Evolutionary conservation across 2,113 vertebrate genomes (phyloP).

Genomic region (Nibea coibor): DNA sequence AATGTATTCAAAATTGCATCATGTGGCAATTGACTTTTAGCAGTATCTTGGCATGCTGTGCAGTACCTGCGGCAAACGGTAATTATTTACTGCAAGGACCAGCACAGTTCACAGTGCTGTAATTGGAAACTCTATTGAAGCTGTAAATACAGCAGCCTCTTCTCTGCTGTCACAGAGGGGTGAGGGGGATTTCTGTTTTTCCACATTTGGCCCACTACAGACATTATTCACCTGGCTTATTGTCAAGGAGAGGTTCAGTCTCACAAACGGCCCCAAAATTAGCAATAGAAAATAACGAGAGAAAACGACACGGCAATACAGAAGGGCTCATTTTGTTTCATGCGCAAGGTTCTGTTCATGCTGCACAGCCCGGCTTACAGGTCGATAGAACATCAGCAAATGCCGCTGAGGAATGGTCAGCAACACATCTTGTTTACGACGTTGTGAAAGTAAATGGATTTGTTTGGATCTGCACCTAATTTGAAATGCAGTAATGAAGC

Average conservation of each 20-base stretch:
- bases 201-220: constrained; percentile 43
- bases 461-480: constrained; percentile 79
- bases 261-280: constrained; percentile 48
- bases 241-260: constrained; percentile 60
- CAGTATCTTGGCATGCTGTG: constrained; percentile 52
- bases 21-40: constrained; percentile 50
- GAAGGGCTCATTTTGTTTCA: constrained; percentile 56
- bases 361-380: constrained; percentile 53
- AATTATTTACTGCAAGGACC: constrained; percentile 71
- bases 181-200: constrained; percentile 47
- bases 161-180: constrained; percentile 54
- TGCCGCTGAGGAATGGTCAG: constrained; percentile 69
- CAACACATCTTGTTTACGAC: constrained; percentile 81
- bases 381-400: constrained; percentile 74
- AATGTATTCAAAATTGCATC: constrained; percentile 53
- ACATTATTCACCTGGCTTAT: constrained; percentile 63
- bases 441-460: constrained; percentile 79
- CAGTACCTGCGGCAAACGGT: constrained; percentile 54
- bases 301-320: constrained; percentile 36
- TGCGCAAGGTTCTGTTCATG: constrained; percentile 50
- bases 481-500: constrained; percentile 80
- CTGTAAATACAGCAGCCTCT: constrained; percentile 75
- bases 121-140: constrained; percentile 81
- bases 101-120: constrained; percentile 72
- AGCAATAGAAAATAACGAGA: constrained; percentile 31